These are phyloP conservation scores for Cetonia aurata DNA, from an alignment of 2,888 invertebrate species.

Conservation along the genomic window DNA sequence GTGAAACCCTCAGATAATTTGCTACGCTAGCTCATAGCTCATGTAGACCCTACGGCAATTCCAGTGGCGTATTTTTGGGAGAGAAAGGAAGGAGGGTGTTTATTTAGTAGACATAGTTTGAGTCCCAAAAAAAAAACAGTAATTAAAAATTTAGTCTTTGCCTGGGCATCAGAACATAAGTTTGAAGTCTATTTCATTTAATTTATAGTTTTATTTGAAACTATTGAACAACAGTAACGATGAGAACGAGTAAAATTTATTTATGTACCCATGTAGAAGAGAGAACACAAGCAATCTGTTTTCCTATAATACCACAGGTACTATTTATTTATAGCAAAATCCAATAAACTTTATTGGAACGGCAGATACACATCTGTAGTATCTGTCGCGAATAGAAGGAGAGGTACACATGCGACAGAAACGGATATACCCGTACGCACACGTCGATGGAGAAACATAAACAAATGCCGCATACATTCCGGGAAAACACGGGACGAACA, in stretches of 20 bases:
- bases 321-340: conserved; percentile 2
- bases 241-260: background rate
- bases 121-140: too few relatives aligned
- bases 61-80: too few relatives aligned
- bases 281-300: conserved; percentile 10
- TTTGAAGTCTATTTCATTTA: too few relatives aligned
- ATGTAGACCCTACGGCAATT: too few relatives aligned
- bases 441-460: conserved; percentile 18
- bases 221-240: background rate
- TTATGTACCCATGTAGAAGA: conserved; percentile 1
- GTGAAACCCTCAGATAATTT: too few relatives aligned
- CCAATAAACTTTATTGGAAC: conserved; percentile 18
- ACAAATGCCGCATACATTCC: conserved; percentile 28
- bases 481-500: conserved; percentile 28
- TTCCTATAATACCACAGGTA: conserved; percentile 18
- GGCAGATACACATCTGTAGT: conserved; percentile 1
- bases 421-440: background rate
- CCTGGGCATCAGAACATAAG: too few relatives aligned
- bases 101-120: too few relatives aligned
- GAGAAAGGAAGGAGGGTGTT: too few relatives aligned
- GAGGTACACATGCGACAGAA: background rate
- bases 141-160: too few relatives aligned
- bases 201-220: too few relatives aligned
- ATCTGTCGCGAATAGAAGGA: background rate
- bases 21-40: too few relatives aligned